Evolutionary conservation across 2,797 vertebrate genomes (phyloP).

Genomic region (Paedocypris micromegethes): DNA sequence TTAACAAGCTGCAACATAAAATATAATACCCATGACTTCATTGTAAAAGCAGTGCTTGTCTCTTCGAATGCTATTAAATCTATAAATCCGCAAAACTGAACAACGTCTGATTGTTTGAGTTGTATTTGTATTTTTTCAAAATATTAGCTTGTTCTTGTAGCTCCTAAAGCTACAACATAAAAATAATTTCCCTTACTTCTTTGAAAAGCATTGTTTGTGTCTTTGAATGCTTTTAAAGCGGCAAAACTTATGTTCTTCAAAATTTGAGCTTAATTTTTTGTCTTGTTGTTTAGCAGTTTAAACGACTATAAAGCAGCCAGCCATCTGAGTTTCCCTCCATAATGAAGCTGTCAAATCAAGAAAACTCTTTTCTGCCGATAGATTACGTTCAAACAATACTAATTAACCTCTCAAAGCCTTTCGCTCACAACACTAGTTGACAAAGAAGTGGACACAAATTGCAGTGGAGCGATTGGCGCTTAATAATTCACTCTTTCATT

Average conservation of each 20-base stretch:
- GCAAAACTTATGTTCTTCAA: too few species aligned
- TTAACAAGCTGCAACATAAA: too few species aligned
- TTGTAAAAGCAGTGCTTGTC: too few species aligned
- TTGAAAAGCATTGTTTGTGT: too few species aligned
- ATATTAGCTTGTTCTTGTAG: neutral
- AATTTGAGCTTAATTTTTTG: neutral
- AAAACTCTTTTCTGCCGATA: constrained; percentile 40
- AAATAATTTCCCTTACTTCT: neutral
- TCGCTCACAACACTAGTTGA: constrained; percentile 27
- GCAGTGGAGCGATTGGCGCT: constrained; percentile 10
- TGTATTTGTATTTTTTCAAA: neutral
- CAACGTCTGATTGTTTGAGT: too few species aligned
- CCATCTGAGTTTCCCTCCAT: constrained; percentile 32
- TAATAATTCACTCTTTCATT: constrained; percentile 28
- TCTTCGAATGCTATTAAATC: too few species aligned
- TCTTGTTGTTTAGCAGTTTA: constrained; percentile 30
- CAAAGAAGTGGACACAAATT: constrained; percentile 24
- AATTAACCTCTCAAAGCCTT: constrained; percentile 52
- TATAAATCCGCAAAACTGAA: too few species aligned
- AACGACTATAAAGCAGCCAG: constrained; percentile 24
- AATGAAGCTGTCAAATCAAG: constrained; percentile 47
- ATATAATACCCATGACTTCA: too few species aligned
- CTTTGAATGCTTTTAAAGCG: too few species aligned
- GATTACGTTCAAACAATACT: constrained; percentile 47
- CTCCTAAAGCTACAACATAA: neutral